Evolutionary conservation across 2,797 vertebrate genomes (phyloP), one percentile per base, ranked within the genome.

Genomic region (Kryptopterus vitreolus): DNA sequence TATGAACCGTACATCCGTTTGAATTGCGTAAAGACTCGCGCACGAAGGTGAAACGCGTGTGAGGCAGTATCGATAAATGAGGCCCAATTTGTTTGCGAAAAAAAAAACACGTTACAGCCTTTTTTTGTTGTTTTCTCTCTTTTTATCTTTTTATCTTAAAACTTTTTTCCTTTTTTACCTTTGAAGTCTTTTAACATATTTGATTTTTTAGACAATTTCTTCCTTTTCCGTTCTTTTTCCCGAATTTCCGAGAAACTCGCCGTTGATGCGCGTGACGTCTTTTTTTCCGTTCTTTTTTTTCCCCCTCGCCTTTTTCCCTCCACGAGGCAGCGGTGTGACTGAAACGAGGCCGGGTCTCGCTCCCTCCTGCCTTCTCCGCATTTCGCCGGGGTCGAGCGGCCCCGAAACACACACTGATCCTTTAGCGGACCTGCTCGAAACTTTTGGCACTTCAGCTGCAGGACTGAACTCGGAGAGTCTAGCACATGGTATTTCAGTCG

Each of bases 371-470:
- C 68, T 59, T 86, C 85, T 59, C 87, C 85, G 75, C 86, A 88
- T 89, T 88, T 85, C 86, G 70, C 74, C 80, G 33, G 33, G 26
- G 16, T 78, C 71, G 4, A 61, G 35, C 38, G 72, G 83, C 75
- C 82, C n/a, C n/a, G n/a, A 59, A 78, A 76, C 63, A n/a, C n/a
- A n/a, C 72, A 31, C 81, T 65, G 84, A 50, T 31, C 86, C 79
- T 74, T n/a, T 86, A 88, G 84, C 87, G 88, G n/a, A 87, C 85
- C 86, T 83, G 81, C 90, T 84, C 82, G 87, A 89, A n/a, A 89
- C 91, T 90, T 91, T 89, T 91, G 93, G 93, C 93, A 95, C 94
- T 94, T 94, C 92, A 93, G 91, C 88, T 91, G 90, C 88, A 81
- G 91, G 91, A 91, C 84, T 87, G 89, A 92, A 90, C 87, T 79